Base-by-base conservation (phyloP, 2,888 invertebrate species). In the Hypomecis atomaria region DNA sequence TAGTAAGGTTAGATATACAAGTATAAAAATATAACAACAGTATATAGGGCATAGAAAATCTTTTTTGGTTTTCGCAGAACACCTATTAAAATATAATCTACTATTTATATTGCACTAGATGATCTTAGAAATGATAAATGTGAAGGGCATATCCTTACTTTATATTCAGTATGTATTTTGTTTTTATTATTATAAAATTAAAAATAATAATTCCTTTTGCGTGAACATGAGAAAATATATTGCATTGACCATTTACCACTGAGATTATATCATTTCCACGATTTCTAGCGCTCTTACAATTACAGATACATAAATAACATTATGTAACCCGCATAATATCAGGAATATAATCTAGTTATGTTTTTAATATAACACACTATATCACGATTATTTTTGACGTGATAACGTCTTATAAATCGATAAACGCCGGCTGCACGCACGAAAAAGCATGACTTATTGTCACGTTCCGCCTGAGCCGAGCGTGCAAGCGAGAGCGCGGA, bases 1-100 rank as follows among this genome's bases (percentile, higher is more conserved):
- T 23, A 23, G 23, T 23, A 23, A 23, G 23, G 50, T 44, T 56
- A 64, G 44, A 49, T 59, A 59, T 59, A 65, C 36, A 42, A 52
- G 37, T 65, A 65, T 53, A 65, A 60, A 65, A 57, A 65, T 60
- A 65, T 47, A 57, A 59, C 45, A 56, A 48, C 57, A 40, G 11
- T 55, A 59, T 48, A 56, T 45, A 56, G 48, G 57, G 8, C 33
- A 47, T 65, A 65, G 40, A 59, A 56, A 53, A 57, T 57, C n/a
- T 65, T 60, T 60, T 65, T 65, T 57, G 57, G 60, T 64, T 65
- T 65, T 47, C 56, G 50, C 40, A 57, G 47, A 59, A 60, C 52
- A 56, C 45, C 56, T 59, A 59, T 50, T 50, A 48, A 23, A 47
- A 43, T 57, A 62, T 47, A 62, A 48, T 13, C 49, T 50, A 55